A percentile compares a stretch with the other conserved stretches of the same genome.
Evolutionary conservation across 2,888 invertebrate genomes (phyloP).

Genomic region (Ariolimax columbianus): DNA sequence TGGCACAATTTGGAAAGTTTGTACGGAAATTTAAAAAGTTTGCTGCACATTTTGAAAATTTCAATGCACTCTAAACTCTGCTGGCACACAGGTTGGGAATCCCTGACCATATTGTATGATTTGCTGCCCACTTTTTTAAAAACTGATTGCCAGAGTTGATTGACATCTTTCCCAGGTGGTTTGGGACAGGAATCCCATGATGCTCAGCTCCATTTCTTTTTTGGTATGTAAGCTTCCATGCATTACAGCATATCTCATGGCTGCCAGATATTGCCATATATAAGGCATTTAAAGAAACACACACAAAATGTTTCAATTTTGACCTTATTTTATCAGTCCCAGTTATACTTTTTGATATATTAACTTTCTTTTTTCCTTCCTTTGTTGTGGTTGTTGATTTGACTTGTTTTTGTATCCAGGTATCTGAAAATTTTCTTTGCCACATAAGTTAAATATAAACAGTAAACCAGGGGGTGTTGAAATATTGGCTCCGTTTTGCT

Average conservation of each 20-base stretch:
- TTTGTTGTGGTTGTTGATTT: too few species aligned
- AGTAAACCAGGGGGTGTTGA: too few species aligned
- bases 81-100: too few species aligned
- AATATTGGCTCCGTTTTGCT: too few species aligned
- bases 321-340: neutral
- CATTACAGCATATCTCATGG: conserved; percentile 25
- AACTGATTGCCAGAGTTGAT: conserved; percentile 9
- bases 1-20: too few species aligned
- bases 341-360: neutral
- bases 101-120: neutral
- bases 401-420: too few species aligned
- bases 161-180: conserved; percentile 41
- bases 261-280: conserved; percentile 1
- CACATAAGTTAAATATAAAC: too few species aligned
- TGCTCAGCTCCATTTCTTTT: conserved; percentile 33
- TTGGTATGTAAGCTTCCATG: conserved; percentile 43
- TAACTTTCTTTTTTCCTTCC: too few species aligned
- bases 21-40: too few species aligned
- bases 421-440: too few species aligned
- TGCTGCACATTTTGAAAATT: too few species aligned
- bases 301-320: neutral
- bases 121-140: neutral
- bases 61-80: too few species aligned
- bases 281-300: neutral
- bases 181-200: conserved; percentile 17